These are phyloP conservation scores for Aquatica leii DNA, from an alignment of 2,888 invertebrate genomes.

Conservation along the genomic window DNA sequence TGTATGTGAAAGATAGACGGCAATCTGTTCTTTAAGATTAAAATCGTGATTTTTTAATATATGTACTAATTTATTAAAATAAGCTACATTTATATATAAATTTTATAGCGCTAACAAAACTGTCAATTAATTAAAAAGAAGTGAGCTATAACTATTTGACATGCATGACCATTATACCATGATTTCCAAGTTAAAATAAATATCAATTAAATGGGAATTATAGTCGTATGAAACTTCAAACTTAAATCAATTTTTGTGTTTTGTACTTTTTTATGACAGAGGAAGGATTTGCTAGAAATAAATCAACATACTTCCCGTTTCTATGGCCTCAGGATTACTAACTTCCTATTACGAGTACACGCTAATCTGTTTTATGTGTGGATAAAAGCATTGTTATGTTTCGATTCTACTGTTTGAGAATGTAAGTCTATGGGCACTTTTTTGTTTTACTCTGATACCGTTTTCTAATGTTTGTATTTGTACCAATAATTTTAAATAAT, in stretches of 20 bases:
- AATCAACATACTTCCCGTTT: constrained; percentile 41
- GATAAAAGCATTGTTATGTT: constrained; percentile 50
- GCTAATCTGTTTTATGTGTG: constrained; percentile 48
- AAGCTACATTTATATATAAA: too few species aligned
- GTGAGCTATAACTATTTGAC: too few species aligned
- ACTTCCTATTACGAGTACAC: constrained; percentile 41
- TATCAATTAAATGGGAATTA: constrained; percentile 16
- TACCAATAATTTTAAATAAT: too few species aligned
- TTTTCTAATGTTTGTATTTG: neutral
- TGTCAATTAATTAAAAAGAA: too few species aligned
- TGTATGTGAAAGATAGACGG: too few species aligned
- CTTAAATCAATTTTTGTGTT: constrained; percentile 21
- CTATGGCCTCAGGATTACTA: constrained; percentile 45
- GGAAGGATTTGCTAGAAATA: constrained; percentile 22
- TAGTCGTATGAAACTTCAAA: constrained; percentile 10
- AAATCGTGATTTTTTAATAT: too few species aligned
- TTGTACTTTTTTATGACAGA: constrained; percentile 18
- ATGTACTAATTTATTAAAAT: too few species aligned
- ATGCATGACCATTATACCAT: too few species aligned
- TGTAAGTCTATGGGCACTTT: constrained; percentile 28
- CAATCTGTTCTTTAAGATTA: too few species aligned
- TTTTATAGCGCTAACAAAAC: too few species aligned
- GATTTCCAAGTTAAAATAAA: constrained; percentile 1
- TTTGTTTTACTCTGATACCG: constrained; percentile 19
- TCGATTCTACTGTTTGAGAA: constrained; percentile 23